Conservation (phyloP, 2,797 vertebrate genomes). For the Oreochromis grahami region DNA sequence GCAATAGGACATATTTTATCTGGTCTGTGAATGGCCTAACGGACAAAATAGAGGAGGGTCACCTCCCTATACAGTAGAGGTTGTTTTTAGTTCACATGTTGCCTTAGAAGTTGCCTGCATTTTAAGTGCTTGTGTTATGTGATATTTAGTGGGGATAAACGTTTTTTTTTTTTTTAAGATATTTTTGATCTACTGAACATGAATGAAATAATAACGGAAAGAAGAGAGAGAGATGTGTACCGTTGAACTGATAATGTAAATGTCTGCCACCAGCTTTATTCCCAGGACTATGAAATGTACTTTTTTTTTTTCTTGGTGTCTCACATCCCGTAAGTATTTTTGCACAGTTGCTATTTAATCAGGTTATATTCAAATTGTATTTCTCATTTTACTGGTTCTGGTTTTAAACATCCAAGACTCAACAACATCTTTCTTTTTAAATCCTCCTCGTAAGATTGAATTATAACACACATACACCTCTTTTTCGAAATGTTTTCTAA, state of each 20-base stretch:
- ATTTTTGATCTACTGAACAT: conserved; percentile 41
- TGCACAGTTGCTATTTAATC: conserved; percentile 66
- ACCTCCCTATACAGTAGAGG: conserved; percentile 38
- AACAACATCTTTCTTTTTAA: conserved; percentile 35
- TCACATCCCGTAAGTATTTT: conserved; percentile 33
- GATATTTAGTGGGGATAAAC: conserved; percentile 37
- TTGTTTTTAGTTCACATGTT: conserved; percentile 80
- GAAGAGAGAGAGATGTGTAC: conserved; percentile 11
- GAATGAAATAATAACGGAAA: conserved; percentile 21
- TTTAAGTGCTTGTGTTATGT: conserved; percentile 72
- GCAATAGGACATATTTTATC: conserved; percentile 36
- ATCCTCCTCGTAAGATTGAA: conserved; percentile 30
- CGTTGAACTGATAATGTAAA: conserved; percentile 37
- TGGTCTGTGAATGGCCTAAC: conserved; percentile 33
- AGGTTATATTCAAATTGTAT: conserved; percentile 32
- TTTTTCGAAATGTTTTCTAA: conserved; percentile 74
- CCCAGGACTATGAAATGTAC: conserved; percentile 2
- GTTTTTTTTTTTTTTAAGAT: not conserved
- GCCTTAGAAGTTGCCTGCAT: conserved; percentile 79
- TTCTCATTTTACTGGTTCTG: conserved; percentile 20
- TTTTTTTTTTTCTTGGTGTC: conserved; percentile 5
- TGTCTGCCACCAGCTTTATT: conserved; percentile 33
- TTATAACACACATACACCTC: conserved; percentile 46
- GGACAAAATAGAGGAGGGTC: conserved; percentile 21
- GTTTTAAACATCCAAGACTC: conserved; percentile 43